Evolutionary conservation across 2,113 vertebrate species (phyloP).

Genomic region (Protomyctophum bolini): DNA sequence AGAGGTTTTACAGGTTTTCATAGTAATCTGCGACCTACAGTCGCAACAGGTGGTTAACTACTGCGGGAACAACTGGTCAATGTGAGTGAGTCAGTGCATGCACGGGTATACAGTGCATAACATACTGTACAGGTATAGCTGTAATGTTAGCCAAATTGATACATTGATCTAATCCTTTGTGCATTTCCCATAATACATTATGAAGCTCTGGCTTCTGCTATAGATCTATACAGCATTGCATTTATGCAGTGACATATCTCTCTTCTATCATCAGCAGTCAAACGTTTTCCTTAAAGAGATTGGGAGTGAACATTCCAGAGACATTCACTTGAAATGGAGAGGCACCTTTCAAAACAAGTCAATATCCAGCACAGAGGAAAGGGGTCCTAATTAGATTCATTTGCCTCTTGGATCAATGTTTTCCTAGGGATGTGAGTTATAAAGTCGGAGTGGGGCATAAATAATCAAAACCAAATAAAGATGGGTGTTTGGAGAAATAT

Average conservation of each 20-base stretch:
- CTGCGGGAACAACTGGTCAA: constrained; percentile 45
- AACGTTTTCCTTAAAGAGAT: constrained; percentile 73
- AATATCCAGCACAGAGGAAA: constrained; percentile 79
- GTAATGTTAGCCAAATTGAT: constrained; percentile 46
- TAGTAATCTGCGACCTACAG: too few species aligned
- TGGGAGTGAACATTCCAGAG: constrained; percentile 71
- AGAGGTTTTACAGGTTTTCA: too few species aligned
- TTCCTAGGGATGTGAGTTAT: constrained; percentile 79
- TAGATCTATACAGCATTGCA: constrained; percentile 56
- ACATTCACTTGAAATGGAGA: constrained; percentile 76
- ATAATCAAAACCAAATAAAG: constrained; percentile 83
- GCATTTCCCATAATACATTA: constrained; percentile 69
- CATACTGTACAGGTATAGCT: constrained; percentile 20
- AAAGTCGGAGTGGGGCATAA: constrained; percentile 78
- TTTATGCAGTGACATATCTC: constrained; percentile 74
- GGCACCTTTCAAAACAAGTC: constrained; percentile 82
- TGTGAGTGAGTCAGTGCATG: constrained; percentile 23
- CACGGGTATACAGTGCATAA: not conserved
- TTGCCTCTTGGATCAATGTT: constrained; percentile 81
- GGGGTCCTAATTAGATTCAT: constrained; percentile 82
- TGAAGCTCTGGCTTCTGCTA: constrained; percentile 58
- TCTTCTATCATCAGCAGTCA: constrained; percentile 59
- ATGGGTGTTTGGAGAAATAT: constrained; percentile 78
- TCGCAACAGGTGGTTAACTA: not conserved
- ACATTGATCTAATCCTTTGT: constrained; percentile 61